phyloP scores from a whole-genome alignment of 1,140 invertebrate species.

The Drosophila truncata region DNA sequence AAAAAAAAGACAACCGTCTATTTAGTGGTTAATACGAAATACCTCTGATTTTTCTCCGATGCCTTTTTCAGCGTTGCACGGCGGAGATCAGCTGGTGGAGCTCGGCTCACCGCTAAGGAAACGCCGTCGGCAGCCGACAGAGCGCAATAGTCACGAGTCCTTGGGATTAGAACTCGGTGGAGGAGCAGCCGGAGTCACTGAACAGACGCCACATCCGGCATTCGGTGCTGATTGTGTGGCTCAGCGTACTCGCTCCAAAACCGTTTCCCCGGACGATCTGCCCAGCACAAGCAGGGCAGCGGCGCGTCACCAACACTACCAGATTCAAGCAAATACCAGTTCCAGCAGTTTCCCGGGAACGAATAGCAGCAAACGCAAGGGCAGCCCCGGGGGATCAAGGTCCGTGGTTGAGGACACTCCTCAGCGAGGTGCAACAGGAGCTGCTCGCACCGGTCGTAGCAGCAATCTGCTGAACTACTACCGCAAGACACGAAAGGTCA shows the following conservation, averaged over 20 bases:
- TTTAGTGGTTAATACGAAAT: constrained; percentile 11
- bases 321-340: constrained; percentile 8
- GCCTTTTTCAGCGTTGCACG: constrained; percentile 70
- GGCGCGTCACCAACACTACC: constrained; percentile 30
- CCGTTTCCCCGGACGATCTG: constrained; percentile 71
- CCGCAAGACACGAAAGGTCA: constrained; percentile 81
- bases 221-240: constrained; percentile 78
- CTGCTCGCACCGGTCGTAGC: constrained; percentile 42
- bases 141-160: constrained; percentile 21
- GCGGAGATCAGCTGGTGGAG: constrained; percentile 69
- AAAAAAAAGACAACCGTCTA: constrained; percentile 4
- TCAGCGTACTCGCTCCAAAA: constrained; percentile 83
- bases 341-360: constrained; percentile 16
- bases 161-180: constrained; percentile 14
- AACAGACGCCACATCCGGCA: constrained; percentile 23
- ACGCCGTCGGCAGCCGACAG: constrained; percentile 62
- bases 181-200: constrained; percentile 7
- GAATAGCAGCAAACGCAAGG: constrained; percentile 29
- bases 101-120: constrained; percentile 70
- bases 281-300: constrained; percentile 68
- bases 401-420: constrained; percentile 27
- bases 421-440: constrained; percentile 46
- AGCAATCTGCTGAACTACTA: constrained; percentile 81
- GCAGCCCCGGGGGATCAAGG: constrained; percentile 16
- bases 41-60: constrained; percentile 37